Percentiles rank a stretch among this genome's conserved stretches.
Evolutionary conservation across 2,888 invertebrate genomes (phyloP).

Genomic region (Tachystola acroxantha): DNA sequence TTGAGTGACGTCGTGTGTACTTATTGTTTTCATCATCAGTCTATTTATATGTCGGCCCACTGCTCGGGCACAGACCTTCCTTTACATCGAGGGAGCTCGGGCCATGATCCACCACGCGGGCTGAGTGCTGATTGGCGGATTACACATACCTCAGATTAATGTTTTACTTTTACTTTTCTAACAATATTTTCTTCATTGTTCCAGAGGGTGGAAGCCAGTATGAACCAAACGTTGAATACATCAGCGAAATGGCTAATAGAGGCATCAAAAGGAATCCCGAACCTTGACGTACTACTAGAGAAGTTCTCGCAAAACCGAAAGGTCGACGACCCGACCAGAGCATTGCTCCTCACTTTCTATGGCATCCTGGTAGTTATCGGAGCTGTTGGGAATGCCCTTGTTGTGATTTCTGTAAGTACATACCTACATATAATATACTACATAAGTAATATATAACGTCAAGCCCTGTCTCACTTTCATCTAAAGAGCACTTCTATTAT

Average conservation of each 20-base stretch:
- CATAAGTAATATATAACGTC: no score
- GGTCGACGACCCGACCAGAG: conserved; percentile 83
- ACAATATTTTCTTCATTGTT: conserved; percentile 32
- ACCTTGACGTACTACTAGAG: conserved; percentile 71
- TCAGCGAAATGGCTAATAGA: conserved; percentile 68
- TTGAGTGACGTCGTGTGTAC: no score
- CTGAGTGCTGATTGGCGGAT: no score
- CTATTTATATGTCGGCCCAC: no score
- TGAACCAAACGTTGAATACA: conserved; percentile 56
- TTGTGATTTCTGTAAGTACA: conserved; percentile 82
- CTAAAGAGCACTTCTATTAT: no score
- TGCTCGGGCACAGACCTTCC: no score
- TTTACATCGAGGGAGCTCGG: no score
- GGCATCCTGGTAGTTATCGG: conserved; percentile 88
- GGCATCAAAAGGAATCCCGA: conserved; percentile 56
- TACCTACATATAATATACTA: conserved; percentile 1
- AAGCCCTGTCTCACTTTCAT: no score
- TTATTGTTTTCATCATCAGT: no score
- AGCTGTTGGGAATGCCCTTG: conserved; percentile 90
- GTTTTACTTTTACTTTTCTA: no score
- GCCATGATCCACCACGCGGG: no score
- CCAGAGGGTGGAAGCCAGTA: conserved; percentile 54
- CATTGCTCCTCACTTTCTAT: conserved; percentile 83
- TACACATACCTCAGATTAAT: no score
- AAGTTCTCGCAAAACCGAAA: conserved; percentile 83